A percentile compares a stretch with the other conserved stretches of the same genome.
Evolutionary conservation across 2,888 invertebrate genomes (phyloP).

Genomic region (Heterodera filipjevi): DNA sequence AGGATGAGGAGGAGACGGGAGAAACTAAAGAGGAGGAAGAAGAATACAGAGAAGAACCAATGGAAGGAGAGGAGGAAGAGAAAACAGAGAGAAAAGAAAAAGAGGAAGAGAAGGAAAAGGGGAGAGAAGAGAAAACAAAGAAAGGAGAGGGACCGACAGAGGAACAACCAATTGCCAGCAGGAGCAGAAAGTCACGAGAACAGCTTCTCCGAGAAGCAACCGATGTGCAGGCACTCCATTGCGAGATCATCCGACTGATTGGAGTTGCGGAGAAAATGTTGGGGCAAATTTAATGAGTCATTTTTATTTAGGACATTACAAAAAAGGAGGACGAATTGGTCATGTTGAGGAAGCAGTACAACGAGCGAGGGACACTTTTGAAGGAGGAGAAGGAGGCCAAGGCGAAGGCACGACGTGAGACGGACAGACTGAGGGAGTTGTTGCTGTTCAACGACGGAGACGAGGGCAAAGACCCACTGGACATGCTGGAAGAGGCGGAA

Average conservation of each 20-base stretch:
- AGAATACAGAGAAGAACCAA: constrained; percentile 31
- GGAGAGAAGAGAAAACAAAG: constrained; percentile 12
- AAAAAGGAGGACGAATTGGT: constrained; percentile 46
- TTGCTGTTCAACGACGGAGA: constrained; percentile 29
- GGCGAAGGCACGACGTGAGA: constrained; percentile 35
- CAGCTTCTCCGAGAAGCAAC: constrained; percentile 28
- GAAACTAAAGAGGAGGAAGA: constrained; percentile 14
- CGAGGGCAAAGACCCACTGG: constrained; percentile 25
- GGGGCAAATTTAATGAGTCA: constrained; percentile 17
- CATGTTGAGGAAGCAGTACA: constrained; percentile 36
- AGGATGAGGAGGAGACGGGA: background rate
- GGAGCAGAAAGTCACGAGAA: constrained; percentile 16
- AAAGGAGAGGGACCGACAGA: background rate
- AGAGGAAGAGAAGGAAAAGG: constrained; percentile 15
- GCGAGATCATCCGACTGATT: constrained; percentile 25
- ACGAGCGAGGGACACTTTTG: constrained; percentile 13
- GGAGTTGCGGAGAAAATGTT: constrained; percentile 2
- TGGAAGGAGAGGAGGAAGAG: constrained; percentile 27
- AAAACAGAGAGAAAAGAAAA: constrained; percentile 6
- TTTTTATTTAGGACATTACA: constrained; percentile 46
- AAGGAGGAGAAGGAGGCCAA: constrained; percentile 27
- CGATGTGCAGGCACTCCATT: constrained; percentile 24
- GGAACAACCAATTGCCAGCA: background rate
- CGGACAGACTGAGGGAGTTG: constrained; percentile 35
- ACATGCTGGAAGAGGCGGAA: background rate